Evolutionary conservation across 2,888 invertebrate species (phyloP).

Genomic region (Lamellibrachia satsuma): DNA sequence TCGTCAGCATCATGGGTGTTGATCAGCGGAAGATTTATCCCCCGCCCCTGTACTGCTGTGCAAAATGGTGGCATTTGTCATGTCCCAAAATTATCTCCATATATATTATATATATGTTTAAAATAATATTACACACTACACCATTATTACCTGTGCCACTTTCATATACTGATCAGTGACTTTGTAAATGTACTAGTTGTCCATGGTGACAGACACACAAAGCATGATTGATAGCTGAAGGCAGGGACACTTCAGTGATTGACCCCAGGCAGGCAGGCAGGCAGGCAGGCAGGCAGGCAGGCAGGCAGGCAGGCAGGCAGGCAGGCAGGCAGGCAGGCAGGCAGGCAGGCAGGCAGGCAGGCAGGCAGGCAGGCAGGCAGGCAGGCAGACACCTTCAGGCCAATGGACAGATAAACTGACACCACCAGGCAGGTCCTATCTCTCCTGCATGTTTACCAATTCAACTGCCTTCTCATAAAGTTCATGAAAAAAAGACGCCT

Average conservation of each 20-base stretch:
- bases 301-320: too few relatives aligned
- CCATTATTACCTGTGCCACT: background rate
- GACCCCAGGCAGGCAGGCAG: background rate
- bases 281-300: background rate
- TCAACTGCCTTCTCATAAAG: background rate
- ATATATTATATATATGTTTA: too few relatives aligned
- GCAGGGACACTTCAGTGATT: background rate
- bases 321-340: too few relatives aligned
- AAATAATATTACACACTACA: too few relatives aligned
- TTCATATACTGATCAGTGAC: background rate
- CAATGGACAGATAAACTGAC: background rate
- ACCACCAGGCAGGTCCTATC: background rate
- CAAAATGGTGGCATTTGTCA: too few relatives aligned
- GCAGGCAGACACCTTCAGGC: background rate
- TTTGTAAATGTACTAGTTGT: background rate
- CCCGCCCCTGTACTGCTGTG: too few relatives aligned
- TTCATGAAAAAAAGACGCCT: background rate
- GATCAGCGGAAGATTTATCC: too few relatives aligned
- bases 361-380: too few relatives aligned
- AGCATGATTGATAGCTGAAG: background rate
- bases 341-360: too few relatives aligned
- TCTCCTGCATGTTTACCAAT: background rate
- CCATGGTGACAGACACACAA: background rate
- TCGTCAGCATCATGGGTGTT: background rate
- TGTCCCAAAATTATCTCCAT: too few relatives aligned